phyloP scores from a whole-genome alignment of 1,140 invertebrate species.

The Goniozus legneri region DNA sequence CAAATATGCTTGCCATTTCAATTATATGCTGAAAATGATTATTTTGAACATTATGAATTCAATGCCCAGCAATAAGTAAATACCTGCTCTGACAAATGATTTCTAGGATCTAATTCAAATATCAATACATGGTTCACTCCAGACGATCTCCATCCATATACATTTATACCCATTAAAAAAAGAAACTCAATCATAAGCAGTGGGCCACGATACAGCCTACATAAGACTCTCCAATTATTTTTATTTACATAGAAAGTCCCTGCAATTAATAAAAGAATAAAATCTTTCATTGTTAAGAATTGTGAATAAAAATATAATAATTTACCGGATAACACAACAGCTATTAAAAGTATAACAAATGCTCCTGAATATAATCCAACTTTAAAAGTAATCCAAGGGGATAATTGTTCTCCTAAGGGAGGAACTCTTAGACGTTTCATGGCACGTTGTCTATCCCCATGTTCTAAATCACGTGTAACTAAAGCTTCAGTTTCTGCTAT shows the following conservation, averaged over 20 bases:
- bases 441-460: constrained; percentile 76
- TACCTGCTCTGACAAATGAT: constrained; percentile 77
- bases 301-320: constrained; percentile 9
- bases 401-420: constrained; percentile 78
- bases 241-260: constrained; percentile 49
- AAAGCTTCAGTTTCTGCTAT: constrained; percentile 79
- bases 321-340: constrained; percentile 70
- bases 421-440: constrained; percentile 87
- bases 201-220: constrained; percentile 76
- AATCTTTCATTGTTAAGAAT: neutral
- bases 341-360: constrained; percentile 73
- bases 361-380: constrained; percentile 79
- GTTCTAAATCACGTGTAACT: constrained; percentile 81
- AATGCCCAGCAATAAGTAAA: too few species aligned
- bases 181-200: constrained; percentile 80
- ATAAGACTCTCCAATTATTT: constrained; percentile 54
- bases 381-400: constrained; percentile 81
- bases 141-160: constrained; percentile 83
- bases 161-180: constrained; percentile 85
- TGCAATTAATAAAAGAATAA: constrained; percentile 17
- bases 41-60: too few species aligned
- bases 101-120: constrained; percentile 87
- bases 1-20: constrained; percentile 82
- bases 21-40: constrained; percentile 67
- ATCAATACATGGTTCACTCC: constrained; percentile 93